phyloP scores from a whole-genome alignment of 2,888 invertebrate species.

The Yponomeuta cagnagella region DNA sequence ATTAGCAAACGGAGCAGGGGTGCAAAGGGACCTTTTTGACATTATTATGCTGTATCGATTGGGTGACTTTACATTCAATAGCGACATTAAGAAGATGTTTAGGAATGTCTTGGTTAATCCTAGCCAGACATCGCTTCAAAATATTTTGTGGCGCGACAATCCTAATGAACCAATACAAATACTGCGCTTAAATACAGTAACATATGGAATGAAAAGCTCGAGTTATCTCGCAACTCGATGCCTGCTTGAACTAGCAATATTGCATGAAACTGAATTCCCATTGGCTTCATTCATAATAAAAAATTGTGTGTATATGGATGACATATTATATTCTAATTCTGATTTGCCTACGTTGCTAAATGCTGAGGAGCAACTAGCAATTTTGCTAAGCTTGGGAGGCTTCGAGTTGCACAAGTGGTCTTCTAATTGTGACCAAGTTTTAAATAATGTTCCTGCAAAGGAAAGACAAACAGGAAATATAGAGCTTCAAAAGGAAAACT shows the following conservation, averaged over 20 bases:
- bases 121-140: constrained; percentile 4
- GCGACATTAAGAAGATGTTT: constrained; percentile 8
- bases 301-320: constrained; percentile 19
- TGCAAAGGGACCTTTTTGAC: constrained; percentile 13
- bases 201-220: constrained; percentile 15
- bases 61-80: background rate
- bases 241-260: constrained; percentile 17
- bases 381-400: constrained; percentile 17
- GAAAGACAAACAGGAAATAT: background rate
- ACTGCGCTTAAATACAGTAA: background rate
- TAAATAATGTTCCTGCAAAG: background rate
- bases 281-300: constrained; percentile 18
- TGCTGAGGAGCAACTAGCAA: background rate
- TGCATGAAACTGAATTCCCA: constrained; percentile 14
- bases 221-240: constrained; percentile 19
- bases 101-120: constrained; percentile 1
- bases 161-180: background rate
- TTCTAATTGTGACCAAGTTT: background rate
- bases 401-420: constrained; percentile 1
- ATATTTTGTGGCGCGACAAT: constrained; percentile 13
- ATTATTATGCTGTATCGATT: constrained; percentile 10
- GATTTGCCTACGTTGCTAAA: background rate
- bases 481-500: background rate
- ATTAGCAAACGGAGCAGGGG: background rate
- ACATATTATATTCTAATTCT: constrained; percentile 15